These are phyloP conservation scores for Micropoecilia bifurca DNA, from an alignment of 2,797 vertebrate genomes.

Conservation along the genomic window DNA sequence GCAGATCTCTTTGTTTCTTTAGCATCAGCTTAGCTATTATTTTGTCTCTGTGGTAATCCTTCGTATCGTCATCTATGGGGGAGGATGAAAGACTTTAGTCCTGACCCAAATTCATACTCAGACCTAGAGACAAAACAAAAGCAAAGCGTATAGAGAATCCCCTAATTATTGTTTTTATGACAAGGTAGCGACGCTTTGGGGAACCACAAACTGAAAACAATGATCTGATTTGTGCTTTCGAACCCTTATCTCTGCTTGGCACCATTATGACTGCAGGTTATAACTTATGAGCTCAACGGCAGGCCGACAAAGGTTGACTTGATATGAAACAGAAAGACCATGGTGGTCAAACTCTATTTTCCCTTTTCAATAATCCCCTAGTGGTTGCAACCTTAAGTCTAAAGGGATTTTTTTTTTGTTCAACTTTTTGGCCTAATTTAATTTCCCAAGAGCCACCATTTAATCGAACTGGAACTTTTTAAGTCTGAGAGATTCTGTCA, in stretches of 20 bases:
- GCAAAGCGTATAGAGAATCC: constrained; percentile 50
- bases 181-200: constrained; percentile 6
- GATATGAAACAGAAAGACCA: background rate
- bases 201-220: constrained; percentile 39
- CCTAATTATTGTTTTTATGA: constrained; percentile 55
- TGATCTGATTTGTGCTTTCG: constrained; percentile 40
- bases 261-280: constrained; percentile 6
- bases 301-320: background rate
- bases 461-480: background rate
- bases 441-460: background rate
- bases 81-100: constrained; percentile 68
- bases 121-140: constrained; percentile 68
- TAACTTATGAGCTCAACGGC: background rate
- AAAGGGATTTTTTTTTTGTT: background rate
- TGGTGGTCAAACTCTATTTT: background rate
- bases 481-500: background rate
- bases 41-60: constrained; percentile 75
- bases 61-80: constrained; percentile 52
- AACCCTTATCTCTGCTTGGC: constrained; percentile 39
- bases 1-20: constrained; percentile 43
- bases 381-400: background rate
- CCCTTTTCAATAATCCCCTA: background rate
- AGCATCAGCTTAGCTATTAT: constrained; percentile 67
- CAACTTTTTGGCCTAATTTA: background rate
- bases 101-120: constrained; percentile 73